These are phyloP conservation scores for Phaethon lepturus DNA, from an alignment of 2,113 vertebrate species.

Conservation along the genomic window DNA sequence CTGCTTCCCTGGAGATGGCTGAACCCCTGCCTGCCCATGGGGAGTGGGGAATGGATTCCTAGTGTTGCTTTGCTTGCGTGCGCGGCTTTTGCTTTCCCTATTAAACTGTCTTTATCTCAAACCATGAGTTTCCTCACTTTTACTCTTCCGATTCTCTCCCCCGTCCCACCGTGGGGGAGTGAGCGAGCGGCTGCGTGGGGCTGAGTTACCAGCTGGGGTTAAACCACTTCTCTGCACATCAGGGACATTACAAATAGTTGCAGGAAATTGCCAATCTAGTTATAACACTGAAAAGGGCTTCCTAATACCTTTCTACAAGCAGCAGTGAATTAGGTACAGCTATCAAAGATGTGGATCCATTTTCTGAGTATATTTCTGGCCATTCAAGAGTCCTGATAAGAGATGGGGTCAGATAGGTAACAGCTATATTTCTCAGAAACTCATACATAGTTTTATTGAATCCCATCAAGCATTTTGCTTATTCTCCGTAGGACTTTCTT, in stretches of 20 bases:
- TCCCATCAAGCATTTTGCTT: neutral
- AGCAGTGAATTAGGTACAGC: neutral
- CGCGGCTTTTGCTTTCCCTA: no score
- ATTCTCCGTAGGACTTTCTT: rapidly evolving
- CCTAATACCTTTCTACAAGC: neutral
- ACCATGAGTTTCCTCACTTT: no score
- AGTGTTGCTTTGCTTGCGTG: no score
- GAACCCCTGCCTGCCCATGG: no score
- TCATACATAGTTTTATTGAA: neutral
- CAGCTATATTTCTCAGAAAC: neutral
- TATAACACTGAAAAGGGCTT: neutral
- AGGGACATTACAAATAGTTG: neutral
- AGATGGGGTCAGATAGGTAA: neutral
- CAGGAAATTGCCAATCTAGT: neutral
- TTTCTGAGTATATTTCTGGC: neutral
- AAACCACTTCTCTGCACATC: neutral
- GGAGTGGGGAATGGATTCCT: no score
- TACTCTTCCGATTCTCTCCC: no score
- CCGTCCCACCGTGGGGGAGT: no score
- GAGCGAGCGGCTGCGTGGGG: no score
- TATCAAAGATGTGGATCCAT: neutral
- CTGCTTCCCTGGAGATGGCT: no score
- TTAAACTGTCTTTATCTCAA: no score
- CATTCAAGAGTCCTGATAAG: neutral
- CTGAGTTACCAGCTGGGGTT: no score